Evolutionary conservation across 1,140 invertebrate species (phyloP).

Genomic region (Pollicipes pollicipes): DNA sequence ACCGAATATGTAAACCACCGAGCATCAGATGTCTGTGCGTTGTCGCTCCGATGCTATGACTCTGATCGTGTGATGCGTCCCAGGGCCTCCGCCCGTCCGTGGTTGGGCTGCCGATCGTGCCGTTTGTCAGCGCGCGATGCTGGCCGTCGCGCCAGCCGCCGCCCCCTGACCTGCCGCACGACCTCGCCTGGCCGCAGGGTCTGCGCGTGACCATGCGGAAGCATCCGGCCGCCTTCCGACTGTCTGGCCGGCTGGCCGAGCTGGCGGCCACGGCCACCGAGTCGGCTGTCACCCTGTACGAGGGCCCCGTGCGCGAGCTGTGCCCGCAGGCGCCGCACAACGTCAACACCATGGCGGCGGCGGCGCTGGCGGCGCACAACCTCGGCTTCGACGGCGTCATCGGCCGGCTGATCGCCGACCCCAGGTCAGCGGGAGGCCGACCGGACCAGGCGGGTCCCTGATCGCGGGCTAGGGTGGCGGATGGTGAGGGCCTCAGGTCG

Average conservation of each 20-base stretch:
- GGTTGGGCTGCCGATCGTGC: too few relatives aligned
- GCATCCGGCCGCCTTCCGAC: constrained; percentile 37
- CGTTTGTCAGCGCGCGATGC: too few relatives aligned
- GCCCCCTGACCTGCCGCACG: background rate
- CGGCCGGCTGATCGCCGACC: constrained; percentile 35
- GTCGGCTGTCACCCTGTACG: constrained; percentile 30
- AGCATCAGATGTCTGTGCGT: too few relatives aligned
- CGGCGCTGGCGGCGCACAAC: constrained; percentile 37
- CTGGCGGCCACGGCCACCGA: constrained; percentile 27
- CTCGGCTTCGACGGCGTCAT: constrained; percentile 40
- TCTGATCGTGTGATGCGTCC: too few relatives aligned
- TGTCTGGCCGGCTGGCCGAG: constrained; percentile 28
- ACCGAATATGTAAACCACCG: too few relatives aligned
- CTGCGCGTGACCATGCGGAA: constrained; percentile 41
- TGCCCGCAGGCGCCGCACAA: constrained; percentile 43
- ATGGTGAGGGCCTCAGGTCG: too few relatives aligned
- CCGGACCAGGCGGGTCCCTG: too few relatives aligned
- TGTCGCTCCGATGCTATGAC: too few relatives aligned
- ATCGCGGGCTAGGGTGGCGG: too few relatives aligned
- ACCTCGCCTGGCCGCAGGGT: constrained; percentile 22
- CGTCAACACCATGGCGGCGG: constrained; percentile 41
- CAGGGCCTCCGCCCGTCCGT: too few relatives aligned
- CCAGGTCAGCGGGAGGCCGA: constrained; percentile 26
- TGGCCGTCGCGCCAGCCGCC: too few relatives aligned
- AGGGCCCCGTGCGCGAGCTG: constrained; percentile 35